Conservation (phyloP, 2,797 vertebrate species). For the Crypturellus tataupa region DNA sequence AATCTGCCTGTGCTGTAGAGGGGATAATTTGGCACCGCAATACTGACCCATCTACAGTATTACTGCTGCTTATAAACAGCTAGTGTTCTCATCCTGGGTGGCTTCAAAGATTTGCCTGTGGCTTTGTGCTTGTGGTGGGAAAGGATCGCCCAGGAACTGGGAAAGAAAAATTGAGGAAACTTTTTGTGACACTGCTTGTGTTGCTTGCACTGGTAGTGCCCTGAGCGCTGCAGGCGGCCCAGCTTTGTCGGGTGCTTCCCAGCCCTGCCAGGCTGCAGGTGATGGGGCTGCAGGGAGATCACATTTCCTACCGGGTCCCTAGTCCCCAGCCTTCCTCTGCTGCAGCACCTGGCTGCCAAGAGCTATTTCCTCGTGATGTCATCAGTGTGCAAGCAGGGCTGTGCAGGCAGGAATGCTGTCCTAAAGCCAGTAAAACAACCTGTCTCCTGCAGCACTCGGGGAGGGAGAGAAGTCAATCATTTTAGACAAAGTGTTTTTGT, state of each 20-base stretch:
- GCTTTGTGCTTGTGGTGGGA: background rate
- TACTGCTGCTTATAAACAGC: background rate
- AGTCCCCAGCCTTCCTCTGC: background rate
- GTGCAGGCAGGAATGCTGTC: background rate
- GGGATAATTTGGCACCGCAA: background rate
- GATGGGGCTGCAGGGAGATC: background rate
- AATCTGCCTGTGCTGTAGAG: background rate
- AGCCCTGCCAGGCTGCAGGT: background rate
- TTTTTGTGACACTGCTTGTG: background rate
- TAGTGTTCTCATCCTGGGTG: background rate
- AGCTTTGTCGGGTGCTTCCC: background rate
- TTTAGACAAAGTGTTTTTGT: conserved; percentile 3
- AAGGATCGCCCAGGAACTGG: background rate
- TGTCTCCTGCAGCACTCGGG: background rate
- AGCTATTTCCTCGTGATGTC: background rate
- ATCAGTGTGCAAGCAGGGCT: background rate
- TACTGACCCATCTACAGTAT: background rate
- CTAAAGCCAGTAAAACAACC: rapidly evolving
- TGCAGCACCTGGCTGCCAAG: background rate
- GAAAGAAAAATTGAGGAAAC: background rate
- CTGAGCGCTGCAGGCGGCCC: background rate
- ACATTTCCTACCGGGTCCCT: background rate
- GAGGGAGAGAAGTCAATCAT: background rate
- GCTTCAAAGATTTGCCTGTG: background rate
- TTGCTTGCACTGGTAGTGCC: too few relatives aligned